Evolutionary conservation across 2,888 invertebrate species (phyloP).

Genomic region (Isoperla grammatica): DNA sequence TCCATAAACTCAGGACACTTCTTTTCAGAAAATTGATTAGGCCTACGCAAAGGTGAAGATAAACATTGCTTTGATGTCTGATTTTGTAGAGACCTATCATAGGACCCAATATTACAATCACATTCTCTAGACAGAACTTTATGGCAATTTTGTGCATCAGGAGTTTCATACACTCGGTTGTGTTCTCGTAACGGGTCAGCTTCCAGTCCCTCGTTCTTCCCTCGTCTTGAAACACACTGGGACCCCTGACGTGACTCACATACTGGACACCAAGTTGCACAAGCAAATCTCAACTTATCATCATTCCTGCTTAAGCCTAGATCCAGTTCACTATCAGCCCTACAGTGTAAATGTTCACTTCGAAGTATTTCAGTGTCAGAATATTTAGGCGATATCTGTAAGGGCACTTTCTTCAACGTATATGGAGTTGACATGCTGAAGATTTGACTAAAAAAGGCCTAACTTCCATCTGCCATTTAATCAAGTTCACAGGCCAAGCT

Average conservation of each 20-base stretch:
- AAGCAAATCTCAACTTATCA: constrained; percentile 15
- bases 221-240: constrained; percentile 21
- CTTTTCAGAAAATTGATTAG: not conserved
- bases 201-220: constrained; percentile 27
- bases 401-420: constrained; percentile 25
- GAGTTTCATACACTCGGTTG: constrained; percentile 23
- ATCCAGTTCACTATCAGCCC: not conserved
- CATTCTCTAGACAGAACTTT: not conserved
- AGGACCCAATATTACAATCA: not conserved
- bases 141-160: constrained; percentile 3
- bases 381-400: constrained; percentile 11
- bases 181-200: constrained; percentile 26
- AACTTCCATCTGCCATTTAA: too few species aligned
- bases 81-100: not conserved
- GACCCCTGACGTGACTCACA: constrained; percentile 15
- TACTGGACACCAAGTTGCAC: constrained; percentile 20
- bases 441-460: not conserved
- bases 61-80: not conserved
- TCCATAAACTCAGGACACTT: constrained; percentile 17
- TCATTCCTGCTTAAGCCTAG: not conserved
- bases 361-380: not conserved
- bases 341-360: not conserved
- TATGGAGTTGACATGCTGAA: constrained; percentile 25
- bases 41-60: not conserved
- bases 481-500: too few species aligned